A percentile compares a stretch with the other conserved stretches of the same genome.
phyloP scores from a whole-genome alignment of 2,888 invertebrate species.

The Tortricodes alternella region DNA sequence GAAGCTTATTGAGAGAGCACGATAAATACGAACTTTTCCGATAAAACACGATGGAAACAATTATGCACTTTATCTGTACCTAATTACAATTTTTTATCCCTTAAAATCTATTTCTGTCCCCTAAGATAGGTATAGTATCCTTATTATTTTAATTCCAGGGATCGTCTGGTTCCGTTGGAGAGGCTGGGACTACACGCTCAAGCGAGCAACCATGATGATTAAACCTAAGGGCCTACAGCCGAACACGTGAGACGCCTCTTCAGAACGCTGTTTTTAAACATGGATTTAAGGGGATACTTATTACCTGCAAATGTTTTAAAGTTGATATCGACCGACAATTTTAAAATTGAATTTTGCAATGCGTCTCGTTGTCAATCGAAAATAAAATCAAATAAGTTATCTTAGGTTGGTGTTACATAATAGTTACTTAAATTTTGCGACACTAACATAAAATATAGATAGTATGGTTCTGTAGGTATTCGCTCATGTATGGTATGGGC shows the following conservation, averaged over 20 bases:
- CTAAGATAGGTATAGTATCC: neutral
- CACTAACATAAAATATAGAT: conserved; percentile 6
- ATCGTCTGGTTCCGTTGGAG: conserved; percentile 98
- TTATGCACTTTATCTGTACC: too few relatives aligned
- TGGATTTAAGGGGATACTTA: conserved; percentile 10
- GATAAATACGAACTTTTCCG: too few relatives aligned
- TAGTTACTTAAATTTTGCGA: conserved; percentile 9
- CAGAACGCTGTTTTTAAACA: conserved; percentile 4
- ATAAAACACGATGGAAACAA: too few relatives aligned
- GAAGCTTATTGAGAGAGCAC: too few relatives aligned
- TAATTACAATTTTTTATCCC: too few relatives aligned
- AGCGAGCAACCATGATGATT: conserved; percentile 95
- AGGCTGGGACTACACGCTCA: conserved; percentile 96
- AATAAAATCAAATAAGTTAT: conserved; percentile 1
- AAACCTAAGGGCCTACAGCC: conserved; percentile 87
- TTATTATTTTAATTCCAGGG: conserved; percentile 71
- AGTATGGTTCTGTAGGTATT: conserved; percentile 17
- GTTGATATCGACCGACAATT: conserved; percentile 3
- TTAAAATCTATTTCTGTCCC: too few relatives aligned
- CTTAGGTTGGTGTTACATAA: conserved; percentile 9
- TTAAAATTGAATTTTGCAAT: neutral
- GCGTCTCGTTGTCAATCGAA: neutral
- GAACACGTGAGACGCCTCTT: conserved; percentile 63
- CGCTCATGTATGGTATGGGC: conserved; percentile 2
- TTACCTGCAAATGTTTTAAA: neutral